Conservation (phyloP, 2,888 invertebrate genomes). For the Apocheima hispidaria region DNA sequence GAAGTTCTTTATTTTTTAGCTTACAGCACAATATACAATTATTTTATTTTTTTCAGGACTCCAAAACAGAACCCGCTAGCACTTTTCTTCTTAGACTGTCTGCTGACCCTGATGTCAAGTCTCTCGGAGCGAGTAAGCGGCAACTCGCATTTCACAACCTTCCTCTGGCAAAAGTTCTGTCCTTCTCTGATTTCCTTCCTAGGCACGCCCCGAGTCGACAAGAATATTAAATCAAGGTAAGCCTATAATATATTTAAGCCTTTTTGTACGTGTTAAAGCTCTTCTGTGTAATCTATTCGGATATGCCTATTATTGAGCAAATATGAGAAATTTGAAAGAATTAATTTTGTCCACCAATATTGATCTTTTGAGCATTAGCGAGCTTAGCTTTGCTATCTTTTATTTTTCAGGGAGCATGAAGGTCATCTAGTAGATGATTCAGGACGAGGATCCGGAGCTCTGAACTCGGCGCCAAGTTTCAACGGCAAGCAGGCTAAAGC, state of each 20-base stretch:
- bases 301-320: no score
- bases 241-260: neutral
- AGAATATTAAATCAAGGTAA: conserved; percentile 90
- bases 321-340: no score
- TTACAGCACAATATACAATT: no score
- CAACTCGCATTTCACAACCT: conserved; percentile 94
- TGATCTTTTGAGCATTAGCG: neutral
- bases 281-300: no score
- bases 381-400: neutral
- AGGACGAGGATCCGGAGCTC: conserved; percentile 89
- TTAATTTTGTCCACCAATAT: no score
- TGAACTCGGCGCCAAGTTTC: conserved; percentile 91
- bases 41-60: conserved; percentile 73
- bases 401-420: conserved; percentile 74
- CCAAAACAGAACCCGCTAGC: conserved; percentile 88
- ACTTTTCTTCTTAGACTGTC: conserved; percentile 94
- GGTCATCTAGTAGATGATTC: conserved; percentile 83
- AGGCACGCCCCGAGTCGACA: conserved; percentile 94
- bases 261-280: neutral
- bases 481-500: conserved; percentile 95
- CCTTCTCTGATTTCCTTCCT: conserved; percentile 95
- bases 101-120: conserved; percentile 93
- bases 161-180: conserved; percentile 97
- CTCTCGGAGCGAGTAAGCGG: conserved; percentile 93
- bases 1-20: conserved; percentile 67